Conservation (phyloP, 2,888 invertebrate species). For the Dromius quadrimaculatus region DNA sequence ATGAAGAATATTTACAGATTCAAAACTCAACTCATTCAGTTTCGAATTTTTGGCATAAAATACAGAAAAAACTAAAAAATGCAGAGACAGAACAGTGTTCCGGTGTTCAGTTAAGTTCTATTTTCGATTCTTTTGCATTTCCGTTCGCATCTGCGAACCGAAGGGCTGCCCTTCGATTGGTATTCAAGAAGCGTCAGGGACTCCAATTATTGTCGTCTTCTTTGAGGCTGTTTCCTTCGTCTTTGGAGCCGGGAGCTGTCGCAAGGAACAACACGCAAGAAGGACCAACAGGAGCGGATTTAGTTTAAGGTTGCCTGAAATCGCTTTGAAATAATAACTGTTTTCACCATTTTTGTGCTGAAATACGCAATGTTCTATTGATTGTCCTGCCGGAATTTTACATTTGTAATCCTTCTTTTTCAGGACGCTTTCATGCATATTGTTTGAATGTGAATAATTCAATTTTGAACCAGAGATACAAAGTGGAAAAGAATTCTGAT, state of each 20-base stretch:
- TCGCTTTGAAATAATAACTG: no score
- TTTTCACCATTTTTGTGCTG: no score
- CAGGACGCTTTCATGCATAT: constrained; percentile 6
- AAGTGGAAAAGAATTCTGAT: no score
- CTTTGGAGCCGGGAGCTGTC: constrained; percentile 24
- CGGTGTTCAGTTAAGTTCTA: no score
- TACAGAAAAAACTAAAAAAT: no score
- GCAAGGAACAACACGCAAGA: neutral
- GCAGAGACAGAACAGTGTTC: no score
- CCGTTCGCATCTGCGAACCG: constrained; percentile 48
- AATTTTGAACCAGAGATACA: no score
- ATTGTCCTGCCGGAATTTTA: constrained; percentile 42
- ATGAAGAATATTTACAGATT: no score
- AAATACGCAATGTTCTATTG: constrained; percentile 40
- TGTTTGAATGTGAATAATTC: constrained; percentile 1
- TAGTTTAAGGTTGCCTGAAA: no score
- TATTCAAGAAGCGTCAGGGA: constrained; percentile 61
- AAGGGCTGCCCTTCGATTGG: constrained; percentile 57
- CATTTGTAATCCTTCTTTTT: constrained; percentile 25
- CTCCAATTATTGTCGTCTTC: constrained; percentile 62
- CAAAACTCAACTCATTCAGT: no score
- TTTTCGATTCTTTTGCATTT: constrained; percentile 51
- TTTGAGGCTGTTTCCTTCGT: constrained; percentile 56
- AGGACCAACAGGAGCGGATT: constrained; percentile 4
- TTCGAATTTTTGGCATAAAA: no score